Evolutionary conservation across 2,113 vertebrate genomes (phyloP), one percentile per base, ranked within the genome.

Genomic region (Piaya cayana): DNA sequence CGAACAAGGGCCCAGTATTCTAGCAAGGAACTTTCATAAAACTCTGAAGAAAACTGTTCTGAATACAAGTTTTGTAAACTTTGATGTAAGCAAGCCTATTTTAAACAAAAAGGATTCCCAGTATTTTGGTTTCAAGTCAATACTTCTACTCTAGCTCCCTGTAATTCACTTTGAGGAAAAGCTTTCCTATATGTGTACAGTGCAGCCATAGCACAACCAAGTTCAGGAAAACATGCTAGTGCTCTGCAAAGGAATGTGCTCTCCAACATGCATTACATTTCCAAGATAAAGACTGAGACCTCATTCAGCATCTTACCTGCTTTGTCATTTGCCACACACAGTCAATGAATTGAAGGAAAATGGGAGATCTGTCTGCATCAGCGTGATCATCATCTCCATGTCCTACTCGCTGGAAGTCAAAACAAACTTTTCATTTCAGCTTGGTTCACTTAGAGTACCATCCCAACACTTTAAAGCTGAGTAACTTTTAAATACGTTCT

Each of bases 271-370:
- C 37, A 81, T 50, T 10, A 47, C 1, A 2, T 8, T 94, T 36
- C 36, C 53, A 72, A 56, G 36, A 64, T 6, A 75, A 71, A 78
- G 49, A 52, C 12, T 50, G 26, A 82, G 15, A 47, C 15, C 36
- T 78, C 59, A 67, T 0, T 27, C 77, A 90, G 62, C 34, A 64
- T 36, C 96, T 97, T 92, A 99, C 99, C 99, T 99, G 99, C 94
- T 98, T 99, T 83, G 98, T 99, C 98, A 99, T 99, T 96, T 99
- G 99, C 99, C 99, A 99, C 52, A 99, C 99, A 82, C 99, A 99
- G 93, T 99, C 99, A 8, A 99, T 98, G 96, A 99, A 99, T 98
- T 99, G 99, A 82, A 99, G 98, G 72, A 99, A 99, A 90, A 99
- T 99, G 18, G 99, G 99, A 1, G 99, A 99, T 39, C 99, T 98